phyloP scores from a whole-genome alignment of 2,797 vertebrate species.

The Siniperca scherzeri region DNA sequence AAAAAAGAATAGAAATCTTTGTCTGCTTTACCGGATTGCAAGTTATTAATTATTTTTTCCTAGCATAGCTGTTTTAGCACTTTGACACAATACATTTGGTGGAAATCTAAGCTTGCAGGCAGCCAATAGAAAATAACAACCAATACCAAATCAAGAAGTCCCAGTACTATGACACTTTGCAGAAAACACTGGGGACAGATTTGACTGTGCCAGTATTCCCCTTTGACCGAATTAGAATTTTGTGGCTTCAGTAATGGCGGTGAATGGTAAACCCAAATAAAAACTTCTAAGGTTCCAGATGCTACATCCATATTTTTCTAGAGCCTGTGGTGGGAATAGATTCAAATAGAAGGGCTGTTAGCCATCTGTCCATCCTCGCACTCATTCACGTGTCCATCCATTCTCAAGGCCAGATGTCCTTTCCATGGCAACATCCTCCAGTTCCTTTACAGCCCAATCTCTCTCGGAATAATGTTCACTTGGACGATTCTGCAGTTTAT shows the following conservation, averaged over 20 bases:
- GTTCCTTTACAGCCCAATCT: slow-evolving; percentile 14
- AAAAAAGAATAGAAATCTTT: not conserved
- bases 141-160: not conserved
- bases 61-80: not conserved
- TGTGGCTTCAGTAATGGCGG: not conserved
- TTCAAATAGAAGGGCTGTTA: slow-evolving; percentile 58
- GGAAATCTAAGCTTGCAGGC: not conserved
- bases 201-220: not conserved
- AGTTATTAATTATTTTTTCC: not conserved
- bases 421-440: slow-evolving; percentile 20
- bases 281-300: slow-evolving; percentile 37
- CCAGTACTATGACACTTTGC: not conserved
- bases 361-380: slow-evolving; percentile 68
- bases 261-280: slow-evolving; percentile 32
- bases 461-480: not conserved
- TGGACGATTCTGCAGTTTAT: slow-evolving; percentile 14
- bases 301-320: slow-evolving; percentile 28
- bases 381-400: slow-evolving; percentile 30
- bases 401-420: slow-evolving; percentile 58
- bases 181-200: not conserved
- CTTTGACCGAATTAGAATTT: slow-evolving; percentile 20
- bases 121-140: not conserved
- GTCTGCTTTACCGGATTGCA: not conserved
- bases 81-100: not conserved
- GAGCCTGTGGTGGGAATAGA: slow-evolving; percentile 44